Evolutionary conservation across 2,113 vertebrate species (phyloP).

Genomic region (Stomatorhinus ivindoensis): DNA sequence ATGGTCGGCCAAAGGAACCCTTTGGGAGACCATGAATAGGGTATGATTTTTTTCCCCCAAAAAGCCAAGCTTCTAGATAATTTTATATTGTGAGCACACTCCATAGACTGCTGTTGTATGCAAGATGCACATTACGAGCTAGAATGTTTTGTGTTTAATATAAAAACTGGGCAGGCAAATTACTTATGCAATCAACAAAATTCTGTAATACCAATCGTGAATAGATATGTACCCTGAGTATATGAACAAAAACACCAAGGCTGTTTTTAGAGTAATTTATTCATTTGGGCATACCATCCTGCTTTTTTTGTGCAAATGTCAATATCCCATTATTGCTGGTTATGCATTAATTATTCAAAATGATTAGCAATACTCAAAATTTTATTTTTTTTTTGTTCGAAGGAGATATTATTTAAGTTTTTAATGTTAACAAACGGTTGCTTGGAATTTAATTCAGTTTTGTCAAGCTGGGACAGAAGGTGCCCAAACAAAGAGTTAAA

Average conservation of each 20-base stretch:
- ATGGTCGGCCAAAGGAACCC: neutral
- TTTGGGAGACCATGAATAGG: neutral
- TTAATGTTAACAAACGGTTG: neutral
- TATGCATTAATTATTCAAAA: neutral
- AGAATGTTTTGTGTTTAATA: neutral
- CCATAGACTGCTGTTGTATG: neutral
- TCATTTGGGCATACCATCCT: neutral
- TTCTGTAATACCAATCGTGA: neutral
- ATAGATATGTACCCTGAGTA: neutral
- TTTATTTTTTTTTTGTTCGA: neutral
- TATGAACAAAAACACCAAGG: neutral
- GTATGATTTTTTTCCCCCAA: neutral
- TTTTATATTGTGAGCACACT: neutral
- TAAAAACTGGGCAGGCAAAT: neutral
- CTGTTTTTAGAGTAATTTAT: neutral
- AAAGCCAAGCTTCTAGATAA: neutral
- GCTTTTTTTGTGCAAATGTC: neutral
- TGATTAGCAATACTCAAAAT: neutral
- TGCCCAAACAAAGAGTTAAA: constrained; percentile 15
- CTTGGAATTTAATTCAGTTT: constrained; percentile 2
- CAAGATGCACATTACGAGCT: neutral
- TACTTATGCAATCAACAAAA: neutral
- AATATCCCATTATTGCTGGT: constrained; percentile 9
- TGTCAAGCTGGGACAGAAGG: neutral
- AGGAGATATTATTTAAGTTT: neutral